Evolutionary conservation across 2,888 invertebrate species (phyloP).

Genomic region (Chrysina gloriosa): DNA sequence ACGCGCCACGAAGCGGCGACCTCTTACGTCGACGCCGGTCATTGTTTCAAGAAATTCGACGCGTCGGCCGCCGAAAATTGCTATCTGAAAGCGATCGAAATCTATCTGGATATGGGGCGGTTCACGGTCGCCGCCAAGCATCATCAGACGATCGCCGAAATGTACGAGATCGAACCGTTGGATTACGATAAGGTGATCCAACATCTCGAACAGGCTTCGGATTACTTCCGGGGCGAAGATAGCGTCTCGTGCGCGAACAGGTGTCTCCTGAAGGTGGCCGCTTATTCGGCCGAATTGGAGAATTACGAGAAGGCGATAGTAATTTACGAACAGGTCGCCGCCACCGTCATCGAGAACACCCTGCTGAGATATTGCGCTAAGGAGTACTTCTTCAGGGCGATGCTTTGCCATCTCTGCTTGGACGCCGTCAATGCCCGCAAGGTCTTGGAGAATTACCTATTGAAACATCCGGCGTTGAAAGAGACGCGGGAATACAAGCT

Average conservation of each 20-base stretch:
- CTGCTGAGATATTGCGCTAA: slow-evolving; percentile 94
- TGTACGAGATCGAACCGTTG: slow-evolving; percentile 90
- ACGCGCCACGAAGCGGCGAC: slow-evolving; percentile 93
- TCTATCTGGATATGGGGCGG: slow-evolving; percentile 97
- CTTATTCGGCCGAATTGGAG: slow-evolving; percentile 93
- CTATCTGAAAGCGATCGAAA: slow-evolving; percentile 91
- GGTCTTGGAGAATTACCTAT: slow-evolving; percentile 89
- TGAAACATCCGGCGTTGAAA: slow-evolving; percentile 91
- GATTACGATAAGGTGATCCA: slow-evolving; percentile 87
- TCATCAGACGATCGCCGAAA: slow-evolving; percentile 94
- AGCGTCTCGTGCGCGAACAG: slow-evolving; percentile 96
- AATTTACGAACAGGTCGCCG: slow-evolving; percentile 94
- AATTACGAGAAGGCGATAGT: slow-evolving; percentile 95
- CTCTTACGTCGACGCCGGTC: slow-evolving; percentile 93
- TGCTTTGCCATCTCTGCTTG: slow-evolving; percentile 93
- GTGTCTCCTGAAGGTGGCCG: slow-evolving; percentile 95
- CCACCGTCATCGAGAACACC: slow-evolving; percentile 89
- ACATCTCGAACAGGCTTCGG: slow-evolving; percentile 96
- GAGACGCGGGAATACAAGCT: slow-evolving; percentile 94
- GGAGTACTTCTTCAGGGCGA: slow-evolving; percentile 96
- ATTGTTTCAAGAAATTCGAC: slow-evolving; percentile 89
- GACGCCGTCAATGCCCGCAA: slow-evolving; percentile 86
- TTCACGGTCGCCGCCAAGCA: slow-evolving; percentile 97
- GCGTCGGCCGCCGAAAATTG: slow-evolving; percentile 88
- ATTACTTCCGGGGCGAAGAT: slow-evolving; percentile 94